Conservation (phyloP, 2,888 invertebrate species). For the Calameuta idolon region DNA sequence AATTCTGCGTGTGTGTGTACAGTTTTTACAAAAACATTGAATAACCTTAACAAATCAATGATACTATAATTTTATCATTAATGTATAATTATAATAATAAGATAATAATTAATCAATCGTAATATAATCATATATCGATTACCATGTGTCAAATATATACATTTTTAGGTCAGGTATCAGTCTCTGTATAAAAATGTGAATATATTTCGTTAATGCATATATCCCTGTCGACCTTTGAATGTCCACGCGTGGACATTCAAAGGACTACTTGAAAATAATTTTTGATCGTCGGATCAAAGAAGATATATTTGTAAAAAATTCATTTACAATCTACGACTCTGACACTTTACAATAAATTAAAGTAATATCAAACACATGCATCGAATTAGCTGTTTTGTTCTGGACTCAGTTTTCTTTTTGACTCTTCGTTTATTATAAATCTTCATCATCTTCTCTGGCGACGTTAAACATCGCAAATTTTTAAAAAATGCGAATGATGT, state of each 20-base stretch:
- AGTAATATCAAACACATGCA: conserved; percentile 25
- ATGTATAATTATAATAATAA: conserved; percentile 39
- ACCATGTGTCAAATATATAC: conserved; percentile 47
- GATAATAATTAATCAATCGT: conserved; percentile 39
- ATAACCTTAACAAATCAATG: conserved; percentile 53
- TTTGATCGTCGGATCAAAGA: not conserved
- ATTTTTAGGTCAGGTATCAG: conserved; percentile 58
- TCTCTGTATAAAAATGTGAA: conserved; percentile 56
- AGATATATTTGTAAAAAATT: conserved; percentile 15
- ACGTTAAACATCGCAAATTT: no score
- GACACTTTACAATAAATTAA: conserved; percentile 32
- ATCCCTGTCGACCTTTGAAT: not conserved
- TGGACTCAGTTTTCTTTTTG: not conserved
- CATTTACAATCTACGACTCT: conserved; percentile 22
- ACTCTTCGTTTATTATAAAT: not conserved
- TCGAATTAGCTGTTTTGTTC: conserved; percentile 6
- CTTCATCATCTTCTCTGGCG: not conserved
- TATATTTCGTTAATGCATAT: conserved; percentile 34
- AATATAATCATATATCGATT: conserved; percentile 40
- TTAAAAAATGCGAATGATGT: not conserved
- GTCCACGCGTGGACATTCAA: not conserved
- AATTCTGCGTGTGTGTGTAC: conserved; percentile 49
- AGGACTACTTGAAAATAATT: not conserved
- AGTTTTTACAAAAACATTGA: conserved; percentile 58
- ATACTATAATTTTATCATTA: conserved; percentile 41